phyloP scores from a whole-genome alignment of 1,140 invertebrate genomes.

The Drosophila athabasca region DNA sequence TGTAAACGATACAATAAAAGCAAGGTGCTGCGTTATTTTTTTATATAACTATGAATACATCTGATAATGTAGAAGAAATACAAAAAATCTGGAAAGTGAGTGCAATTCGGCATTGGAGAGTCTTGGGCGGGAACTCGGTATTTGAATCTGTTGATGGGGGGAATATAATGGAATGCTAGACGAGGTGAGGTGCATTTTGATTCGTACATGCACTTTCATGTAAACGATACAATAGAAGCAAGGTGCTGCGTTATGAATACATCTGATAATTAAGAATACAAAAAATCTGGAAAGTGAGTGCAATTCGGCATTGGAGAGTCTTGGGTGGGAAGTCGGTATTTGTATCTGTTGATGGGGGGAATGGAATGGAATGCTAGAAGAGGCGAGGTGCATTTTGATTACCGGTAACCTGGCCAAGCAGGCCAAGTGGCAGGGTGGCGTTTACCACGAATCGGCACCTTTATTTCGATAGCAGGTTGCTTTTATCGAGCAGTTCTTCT shows the following conservation, averaged over 20 bases:
- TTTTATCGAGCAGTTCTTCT: constrained; percentile 38
- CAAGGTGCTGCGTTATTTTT: constrained; percentile 45
- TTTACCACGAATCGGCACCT: no score
- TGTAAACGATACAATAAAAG: no score
- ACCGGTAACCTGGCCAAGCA: no score
- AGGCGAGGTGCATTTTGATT: background rate
- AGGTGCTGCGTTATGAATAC: constrained; percentile 52
- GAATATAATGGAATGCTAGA: no score
- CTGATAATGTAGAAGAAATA: constrained; percentile 54
- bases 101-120: constrained; percentile 2
- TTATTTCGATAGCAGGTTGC: no score
- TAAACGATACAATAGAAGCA: background rate
- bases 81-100: constrained; percentile 45
- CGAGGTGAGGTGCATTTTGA: background rate
- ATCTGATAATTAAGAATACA: constrained; percentile 62
- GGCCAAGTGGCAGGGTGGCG: no score
- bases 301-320: background rate
- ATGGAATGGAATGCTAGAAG: no score
- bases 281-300: constrained; percentile 38
- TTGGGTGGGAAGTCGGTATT: no score
- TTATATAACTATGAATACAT: constrained; percentile 54
- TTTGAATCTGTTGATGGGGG: background rate
- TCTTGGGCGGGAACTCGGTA: no score
- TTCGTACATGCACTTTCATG: background rate
- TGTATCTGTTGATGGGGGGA: background rate